Conservation (phyloP, 2,797 vertebrate genomes). For the Diglossa cyanea region DNA sequence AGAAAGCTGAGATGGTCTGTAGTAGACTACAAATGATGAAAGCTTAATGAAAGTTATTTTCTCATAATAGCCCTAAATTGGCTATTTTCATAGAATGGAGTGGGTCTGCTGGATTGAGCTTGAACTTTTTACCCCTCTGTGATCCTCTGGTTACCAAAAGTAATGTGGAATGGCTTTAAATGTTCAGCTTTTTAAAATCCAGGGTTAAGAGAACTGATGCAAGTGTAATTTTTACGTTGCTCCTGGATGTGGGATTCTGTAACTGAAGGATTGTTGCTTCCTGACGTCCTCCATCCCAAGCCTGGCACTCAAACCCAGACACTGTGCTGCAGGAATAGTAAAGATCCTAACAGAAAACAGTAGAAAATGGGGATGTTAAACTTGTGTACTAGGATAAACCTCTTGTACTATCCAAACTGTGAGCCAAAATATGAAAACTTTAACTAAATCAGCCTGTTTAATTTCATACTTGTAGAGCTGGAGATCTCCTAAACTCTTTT, state of each 20-base stretch:
- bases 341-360: neutral
- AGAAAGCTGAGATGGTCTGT: conserved; percentile 57
- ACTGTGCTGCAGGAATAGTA: neutral
- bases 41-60: conserved; percentile 74
- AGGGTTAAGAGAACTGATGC: neutral
- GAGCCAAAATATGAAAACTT: conserved; percentile 4
- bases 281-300: neutral
- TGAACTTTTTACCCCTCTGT: conserved; percentile 62
- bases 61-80: conserved; percentile 66
- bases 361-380: neutral
- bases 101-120: conserved; percentile 33
- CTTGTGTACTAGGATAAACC: neutral
- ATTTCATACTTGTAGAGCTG: neutral
- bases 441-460: neutral
- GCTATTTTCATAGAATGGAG: conserved; percentile 23
- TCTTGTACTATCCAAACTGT: neutral
- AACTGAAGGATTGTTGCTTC: neutral
- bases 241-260: neutral
- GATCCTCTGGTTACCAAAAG: conserved; percentile 42
- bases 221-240: neutral
- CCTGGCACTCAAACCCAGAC: neutral
- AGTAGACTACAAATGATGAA: conserved; percentile 70
- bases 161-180: conserved; percentile 6
- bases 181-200: conserved; percentile 15
- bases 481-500: neutral